Percentiles rank a stretch among this genome's conserved stretches.
Conservation (phyloP, 2,113 vertebrate species). For the Rhinoderma darwinii region DNA sequence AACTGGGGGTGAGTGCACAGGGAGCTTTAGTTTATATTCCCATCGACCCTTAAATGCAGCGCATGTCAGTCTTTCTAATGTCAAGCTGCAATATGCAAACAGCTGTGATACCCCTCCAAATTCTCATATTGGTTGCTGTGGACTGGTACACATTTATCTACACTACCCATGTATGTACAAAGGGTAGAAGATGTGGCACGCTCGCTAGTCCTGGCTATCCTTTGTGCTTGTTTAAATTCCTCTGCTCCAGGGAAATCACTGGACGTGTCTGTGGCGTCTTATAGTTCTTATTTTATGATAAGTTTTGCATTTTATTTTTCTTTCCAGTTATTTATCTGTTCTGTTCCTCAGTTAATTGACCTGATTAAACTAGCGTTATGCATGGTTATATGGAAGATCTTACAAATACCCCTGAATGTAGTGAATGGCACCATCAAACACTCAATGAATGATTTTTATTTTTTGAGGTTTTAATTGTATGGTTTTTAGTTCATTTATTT, state of each 20-base stretch:
- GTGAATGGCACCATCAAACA: neutral
- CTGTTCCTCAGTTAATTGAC: fast-evolving
- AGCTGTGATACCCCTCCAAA: neutral
- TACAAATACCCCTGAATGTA: neutral
- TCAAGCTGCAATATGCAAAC: neutral
- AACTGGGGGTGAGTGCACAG: constrained; percentile 9
- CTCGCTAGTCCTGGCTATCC: neutral
- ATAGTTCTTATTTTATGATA: neutral
- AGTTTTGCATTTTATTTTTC: neutral
- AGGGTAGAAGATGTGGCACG: neutral
- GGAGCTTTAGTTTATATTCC: neutral
- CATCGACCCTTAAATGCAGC: neutral
- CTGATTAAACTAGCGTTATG: neutral
- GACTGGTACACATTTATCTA: no score
- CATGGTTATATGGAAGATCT: neutral
- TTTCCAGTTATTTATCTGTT: neutral
- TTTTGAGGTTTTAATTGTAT: neutral
- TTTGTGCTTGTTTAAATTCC: constrained; percentile 12
- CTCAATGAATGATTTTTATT: neutral
- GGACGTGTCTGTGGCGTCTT: neutral
- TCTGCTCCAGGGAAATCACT: neutral
- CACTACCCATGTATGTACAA: neutral
- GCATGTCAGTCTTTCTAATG: neutral
- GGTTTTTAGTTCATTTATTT: no score
- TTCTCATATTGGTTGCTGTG: neutral